phyloP scores from a whole-genome alignment of 2,797 vertebrate species.

The Nyctibius grandis region DNA sequence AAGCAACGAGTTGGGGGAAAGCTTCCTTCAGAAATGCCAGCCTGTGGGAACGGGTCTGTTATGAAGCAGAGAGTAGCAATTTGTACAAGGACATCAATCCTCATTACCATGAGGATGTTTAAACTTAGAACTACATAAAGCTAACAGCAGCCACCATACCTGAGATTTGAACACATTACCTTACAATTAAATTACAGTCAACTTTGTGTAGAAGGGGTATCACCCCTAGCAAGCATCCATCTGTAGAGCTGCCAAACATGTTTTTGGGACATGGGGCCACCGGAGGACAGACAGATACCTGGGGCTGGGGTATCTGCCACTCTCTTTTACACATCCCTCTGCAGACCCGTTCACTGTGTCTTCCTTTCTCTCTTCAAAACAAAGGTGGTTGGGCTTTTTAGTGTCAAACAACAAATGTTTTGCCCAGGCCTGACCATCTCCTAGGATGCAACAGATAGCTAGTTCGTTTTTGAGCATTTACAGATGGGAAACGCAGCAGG shows the following conservation, averaged over 20 bases:
- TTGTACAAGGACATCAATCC: background rate
- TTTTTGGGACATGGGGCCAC: background rate
- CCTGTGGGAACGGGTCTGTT: background rate
- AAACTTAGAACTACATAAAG: background rate
- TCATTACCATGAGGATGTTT: background rate
- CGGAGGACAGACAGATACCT: background rate
- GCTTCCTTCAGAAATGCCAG: background rate
- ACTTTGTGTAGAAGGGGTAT: background rate
- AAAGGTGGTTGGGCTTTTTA: background rate
- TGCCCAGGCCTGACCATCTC: background rate
- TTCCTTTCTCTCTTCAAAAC: background rate
- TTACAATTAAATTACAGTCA: background rate
- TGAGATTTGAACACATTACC: background rate
- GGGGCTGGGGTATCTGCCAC: background rate
- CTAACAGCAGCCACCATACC: background rate
- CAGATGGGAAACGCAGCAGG: background rate
- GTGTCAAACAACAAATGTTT: background rate
- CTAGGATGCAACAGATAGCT: background rate
- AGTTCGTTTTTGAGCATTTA: background rate
- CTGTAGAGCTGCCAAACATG: background rate
- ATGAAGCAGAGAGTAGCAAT: background rate
- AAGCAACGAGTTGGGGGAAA: background rate
- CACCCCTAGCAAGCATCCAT: background rate
- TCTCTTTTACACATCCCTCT: background rate
- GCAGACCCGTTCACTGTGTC: background rate